Conservation (phyloP, 2,113 vertebrate genomes). For the Ammodytes marinus region DNA sequence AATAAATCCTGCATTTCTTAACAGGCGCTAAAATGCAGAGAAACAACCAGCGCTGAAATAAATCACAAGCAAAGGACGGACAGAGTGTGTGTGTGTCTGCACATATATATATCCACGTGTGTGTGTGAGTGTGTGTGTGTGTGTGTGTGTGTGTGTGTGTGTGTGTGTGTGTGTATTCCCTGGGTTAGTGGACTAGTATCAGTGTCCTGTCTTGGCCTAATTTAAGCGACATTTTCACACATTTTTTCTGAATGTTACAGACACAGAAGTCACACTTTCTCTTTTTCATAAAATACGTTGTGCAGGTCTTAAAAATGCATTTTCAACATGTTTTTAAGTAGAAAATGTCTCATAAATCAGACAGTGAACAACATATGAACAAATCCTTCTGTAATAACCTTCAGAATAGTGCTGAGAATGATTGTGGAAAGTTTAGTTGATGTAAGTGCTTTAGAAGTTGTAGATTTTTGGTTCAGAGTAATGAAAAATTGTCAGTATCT, state of each 20-base stretch:
- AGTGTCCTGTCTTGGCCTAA: conserved; percentile 53
- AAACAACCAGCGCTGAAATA: conserved; percentile 55
- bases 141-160: conserved; percentile 30
- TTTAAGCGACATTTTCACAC: conserved; percentile 41
- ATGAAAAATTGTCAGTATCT: not conserved
- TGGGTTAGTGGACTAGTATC: conserved; percentile 51
- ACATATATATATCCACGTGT: not conserved
- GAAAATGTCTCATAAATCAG: too few relatives aligned
- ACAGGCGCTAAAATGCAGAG: conserved; percentile 64
- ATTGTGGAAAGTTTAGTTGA: too few relatives aligned
- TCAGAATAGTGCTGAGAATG: too few relatives aligned
- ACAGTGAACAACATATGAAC: too few relatives aligned
- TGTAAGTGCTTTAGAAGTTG: too few relatives aligned
- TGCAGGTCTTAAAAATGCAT: too few relatives aligned
- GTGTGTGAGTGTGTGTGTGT: conserved; percentile 5
- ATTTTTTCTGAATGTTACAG: not conserved
- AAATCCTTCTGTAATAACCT: too few relatives aligned
- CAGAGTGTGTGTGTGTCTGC: conserved; percentile 25
- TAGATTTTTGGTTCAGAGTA: too few relatives aligned
- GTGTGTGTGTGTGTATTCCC: conserved; percentile 35
- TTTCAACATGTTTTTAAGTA: too few relatives aligned
- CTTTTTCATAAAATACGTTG: too few relatives aligned
- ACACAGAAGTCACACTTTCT: too few relatives aligned
- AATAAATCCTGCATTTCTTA: conserved; percentile 67
- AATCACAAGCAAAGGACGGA: conserved; percentile 55